Evolutionary conservation across 2,888 invertebrate species (phyloP), one percentile per base, ranked within the genome.

Genomic region (Salticus scenicus): DNA sequence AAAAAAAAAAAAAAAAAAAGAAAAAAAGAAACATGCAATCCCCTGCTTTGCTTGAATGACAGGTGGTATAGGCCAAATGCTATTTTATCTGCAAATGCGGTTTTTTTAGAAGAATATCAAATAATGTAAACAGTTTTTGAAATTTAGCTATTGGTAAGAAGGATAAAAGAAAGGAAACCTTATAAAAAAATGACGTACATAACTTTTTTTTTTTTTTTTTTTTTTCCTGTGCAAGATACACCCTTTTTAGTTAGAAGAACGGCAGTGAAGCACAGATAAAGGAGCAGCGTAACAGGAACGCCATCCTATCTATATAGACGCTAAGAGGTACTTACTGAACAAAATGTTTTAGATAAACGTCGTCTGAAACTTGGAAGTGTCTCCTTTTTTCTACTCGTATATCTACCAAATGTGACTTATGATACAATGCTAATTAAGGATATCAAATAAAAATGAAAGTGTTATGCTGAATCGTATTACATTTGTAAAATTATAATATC

Each of bases 251-350:
- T 24, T 57, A 5, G n/a, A 1, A 24, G 1, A 20, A 24, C 20
- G 57, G 24, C 57, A 57, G 4, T 24, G 24, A 57, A 57, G 57
- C 1, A 17, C 17, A 57, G 57, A 57, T 57, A 57, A 57, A 57
- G 24, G 24, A 20, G 57, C 24, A 24, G 5, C 24, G 57, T 24
- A 24, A 24, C 2, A 24, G 24, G 57, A 75, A 41, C 30, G 30
- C 14, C 57, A 71, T 28, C 51, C 42, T 82, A 76, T 82, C 76
- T 76, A 27, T 71, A 66, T 72, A 37, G 82, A 31, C 82, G 64
- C 76, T 82, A 76, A 76, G 76, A 76, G 82, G 76, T 76, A 67
- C 76, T 82, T 76, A 82, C 41, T 63, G 42, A 72, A 82, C 66
- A 80, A 80, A 73, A 80, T 80, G 28, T 17, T 71, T 47, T n/a